Conservation (phyloP, 2,888 invertebrate genomes). For the Athalia rosae region DNA sequence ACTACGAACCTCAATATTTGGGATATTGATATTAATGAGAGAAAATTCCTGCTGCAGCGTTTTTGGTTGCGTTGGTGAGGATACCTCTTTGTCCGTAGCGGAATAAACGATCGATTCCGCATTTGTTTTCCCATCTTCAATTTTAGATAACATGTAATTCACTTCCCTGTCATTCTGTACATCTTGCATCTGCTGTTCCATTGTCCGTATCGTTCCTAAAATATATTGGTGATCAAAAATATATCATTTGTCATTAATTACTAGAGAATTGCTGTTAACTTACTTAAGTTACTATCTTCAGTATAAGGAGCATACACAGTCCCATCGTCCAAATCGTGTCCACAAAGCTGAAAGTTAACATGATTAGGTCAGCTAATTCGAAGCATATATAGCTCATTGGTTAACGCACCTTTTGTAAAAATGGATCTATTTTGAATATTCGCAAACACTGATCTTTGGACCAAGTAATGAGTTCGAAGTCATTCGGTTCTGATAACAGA, state of each 20-base stretch:
- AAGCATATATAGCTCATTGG: conserved; percentile 5
- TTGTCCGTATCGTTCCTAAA: conserved; percentile 66
- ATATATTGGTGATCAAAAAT: too few species aligned
- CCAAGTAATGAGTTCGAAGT: conserved; percentile 95
- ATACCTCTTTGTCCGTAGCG: conserved; percentile 58
- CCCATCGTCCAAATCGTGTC: conserved; percentile 78
- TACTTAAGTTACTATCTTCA: conserved; percentile 68
- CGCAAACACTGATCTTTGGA: conserved; percentile 94
- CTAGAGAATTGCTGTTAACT: conserved; percentile 44
- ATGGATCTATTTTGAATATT: conserved; percentile 92
- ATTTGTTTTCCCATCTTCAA: conserved; percentile 59
- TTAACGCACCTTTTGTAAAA: conserved; percentile 81
- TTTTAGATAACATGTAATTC: conserved; percentile 61
- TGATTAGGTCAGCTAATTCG: conserved; percentile 32
- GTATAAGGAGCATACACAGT: conserved; percentile 69
- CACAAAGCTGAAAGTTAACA: conserved; percentile 77
- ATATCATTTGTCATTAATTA: not conserved
- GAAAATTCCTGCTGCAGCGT: conserved; percentile 86
- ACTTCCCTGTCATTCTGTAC: conserved; percentile 65
- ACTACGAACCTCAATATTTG: conserved; percentile 79
- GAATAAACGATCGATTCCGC: conserved; percentile 59
- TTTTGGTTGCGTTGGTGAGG: conserved; percentile 75
- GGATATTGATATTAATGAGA: conserved; percentile 83
- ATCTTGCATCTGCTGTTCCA: conserved; percentile 67
- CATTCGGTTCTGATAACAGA: conserved; percentile 75